Evolutionary conservation across 2,797 vertebrate species (phyloP).

Genomic region (Peromyscus attwateri): DNA sequence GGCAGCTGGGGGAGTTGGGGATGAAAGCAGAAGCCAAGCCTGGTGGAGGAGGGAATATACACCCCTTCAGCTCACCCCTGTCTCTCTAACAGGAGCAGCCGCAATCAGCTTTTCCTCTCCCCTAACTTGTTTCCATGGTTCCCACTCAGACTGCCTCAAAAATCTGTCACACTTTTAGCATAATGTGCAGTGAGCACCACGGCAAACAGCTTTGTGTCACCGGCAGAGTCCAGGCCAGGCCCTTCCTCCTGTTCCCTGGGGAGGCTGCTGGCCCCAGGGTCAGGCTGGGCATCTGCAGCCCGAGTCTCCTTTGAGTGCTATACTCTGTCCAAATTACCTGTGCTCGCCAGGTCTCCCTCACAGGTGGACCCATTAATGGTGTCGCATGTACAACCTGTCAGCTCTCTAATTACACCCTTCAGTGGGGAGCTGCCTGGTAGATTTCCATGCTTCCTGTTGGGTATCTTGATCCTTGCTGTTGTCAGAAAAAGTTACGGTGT

Average conservation of each 20-base stretch:
- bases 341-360: conserved; percentile 54
- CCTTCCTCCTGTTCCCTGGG: conserved; percentile 50
- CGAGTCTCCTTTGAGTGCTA: not conserved
- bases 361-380: conserved; percentile 73
- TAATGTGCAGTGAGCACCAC: conserved; percentile 64
- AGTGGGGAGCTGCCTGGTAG: conserved; percentile 15
- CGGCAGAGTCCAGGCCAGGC: conserved; percentile 44
- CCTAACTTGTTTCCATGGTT: conserved; percentile 84
- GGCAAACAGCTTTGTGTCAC: conserved; percentile 70
- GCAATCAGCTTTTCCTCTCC: conserved; percentile 73
- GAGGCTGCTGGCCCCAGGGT: conserved; percentile 54
- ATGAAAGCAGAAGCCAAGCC: not conserved
- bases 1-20: not conserved
- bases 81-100: not conserved
- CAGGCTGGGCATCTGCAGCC: conserved; percentile 55
- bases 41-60: not conserved
- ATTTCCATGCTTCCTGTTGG: conserved; percentile 66
- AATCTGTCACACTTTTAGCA: conserved; percentile 80
- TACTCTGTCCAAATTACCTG: conserved; percentile 71
- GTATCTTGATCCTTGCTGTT: conserved; percentile 48
- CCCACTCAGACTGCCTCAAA: conserved; percentile 77
- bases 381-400: conserved; percentile 54
- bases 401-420: conserved; percentile 74
- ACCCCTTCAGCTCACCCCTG: not conserved
- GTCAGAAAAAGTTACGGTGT: not conserved